A percentile compares a stretch with the other conserved stretches of the same genome.
Conservation (phyloP, 2,888 invertebrate species). For the Bhutanitis thaidina region DNA sequence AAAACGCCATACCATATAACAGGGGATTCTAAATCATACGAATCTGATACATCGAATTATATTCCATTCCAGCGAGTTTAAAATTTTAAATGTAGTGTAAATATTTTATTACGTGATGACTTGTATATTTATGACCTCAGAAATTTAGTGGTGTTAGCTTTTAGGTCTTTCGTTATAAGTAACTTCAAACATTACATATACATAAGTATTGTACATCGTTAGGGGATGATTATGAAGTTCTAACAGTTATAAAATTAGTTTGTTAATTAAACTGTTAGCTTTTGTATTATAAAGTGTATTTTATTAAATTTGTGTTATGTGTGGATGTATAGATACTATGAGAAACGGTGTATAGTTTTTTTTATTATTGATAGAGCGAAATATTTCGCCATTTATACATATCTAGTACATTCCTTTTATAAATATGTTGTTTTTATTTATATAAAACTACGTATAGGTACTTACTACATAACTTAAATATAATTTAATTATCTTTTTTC, state of each 20-base stretch:
- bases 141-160: constrained; percentile 45
- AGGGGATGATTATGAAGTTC: constrained; percentile 32
- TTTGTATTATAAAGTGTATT: constrained; percentile 67
- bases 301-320: constrained; percentile 33
- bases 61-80: constrained; percentile 23
- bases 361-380: constrained; percentile 3
- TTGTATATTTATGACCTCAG: constrained; percentile 60
- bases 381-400: constrained; percentile 6
- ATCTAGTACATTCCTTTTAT: constrained; percentile 14
- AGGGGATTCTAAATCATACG: constrained; percentile 39
- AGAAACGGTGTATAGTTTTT: constrained; percentile 44
- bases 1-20: constrained; percentile 61
- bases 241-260: constrained; percentile 33
- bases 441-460: constrained; percentile 13
- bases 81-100: constrained; percentile 41
- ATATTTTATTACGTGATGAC: constrained; percentile 48
- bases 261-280: constrained; percentile 50
- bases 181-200: constrained; percentile 10
- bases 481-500: constrained; percentile 10
- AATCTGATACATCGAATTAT: constrained; percentile 26
- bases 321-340: constrained; percentile 36
- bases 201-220: constrained; percentile 27
- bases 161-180: constrained; percentile 28
- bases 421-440: constrained; percentile 19
- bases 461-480: constrained; percentile 8